These are phyloP conservation scores for Microcebus tavaratra DNA, from an alignment of 2,113 vertebrate species.

Conservation along the genomic window DNA sequence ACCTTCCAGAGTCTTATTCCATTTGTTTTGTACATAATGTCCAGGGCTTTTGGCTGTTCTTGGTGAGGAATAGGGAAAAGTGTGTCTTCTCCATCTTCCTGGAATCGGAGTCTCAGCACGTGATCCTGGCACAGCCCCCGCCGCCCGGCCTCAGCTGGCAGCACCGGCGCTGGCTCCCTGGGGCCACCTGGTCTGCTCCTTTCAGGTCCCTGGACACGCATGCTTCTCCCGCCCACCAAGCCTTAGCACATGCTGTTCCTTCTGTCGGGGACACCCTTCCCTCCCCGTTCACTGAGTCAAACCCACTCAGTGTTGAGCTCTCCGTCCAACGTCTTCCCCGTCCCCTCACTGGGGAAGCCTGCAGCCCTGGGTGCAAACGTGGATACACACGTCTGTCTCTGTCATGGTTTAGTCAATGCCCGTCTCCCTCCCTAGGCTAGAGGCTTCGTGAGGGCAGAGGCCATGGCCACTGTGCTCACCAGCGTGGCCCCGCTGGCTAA, in stretches of 20 bases:
- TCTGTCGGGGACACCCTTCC: background rate
- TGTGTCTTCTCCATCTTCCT: rapidly evolving
- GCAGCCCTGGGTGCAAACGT: background rate
- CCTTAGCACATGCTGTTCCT: background rate
- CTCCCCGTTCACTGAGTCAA: background rate
- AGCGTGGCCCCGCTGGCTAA: background rate
- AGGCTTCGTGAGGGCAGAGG: background rate
- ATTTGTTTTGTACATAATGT: background rate
- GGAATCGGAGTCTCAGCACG: background rate
- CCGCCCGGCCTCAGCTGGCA: background rate
- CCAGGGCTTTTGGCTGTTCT: background rate
- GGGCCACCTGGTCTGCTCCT: rapidly evolving
- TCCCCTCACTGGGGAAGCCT: background rate
- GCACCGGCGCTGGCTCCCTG: rapidly evolving
- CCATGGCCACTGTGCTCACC: background rate
- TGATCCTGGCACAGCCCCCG: rapidly evolving
- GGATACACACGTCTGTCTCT: background rate
- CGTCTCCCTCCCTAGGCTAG: background rate
- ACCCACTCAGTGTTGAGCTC: background rate
- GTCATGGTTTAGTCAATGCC: background rate
- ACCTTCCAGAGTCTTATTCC: background rate
- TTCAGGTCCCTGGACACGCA: rapidly evolving
- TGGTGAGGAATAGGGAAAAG: rapidly evolving
- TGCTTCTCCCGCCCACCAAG: background rate
- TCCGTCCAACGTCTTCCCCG: background rate